Percentiles rank a stretch among this genome's conserved stretches.
Conservation (phyloP, 1,140 invertebrate genomes). For the Heterodera schachtii region DNA sequence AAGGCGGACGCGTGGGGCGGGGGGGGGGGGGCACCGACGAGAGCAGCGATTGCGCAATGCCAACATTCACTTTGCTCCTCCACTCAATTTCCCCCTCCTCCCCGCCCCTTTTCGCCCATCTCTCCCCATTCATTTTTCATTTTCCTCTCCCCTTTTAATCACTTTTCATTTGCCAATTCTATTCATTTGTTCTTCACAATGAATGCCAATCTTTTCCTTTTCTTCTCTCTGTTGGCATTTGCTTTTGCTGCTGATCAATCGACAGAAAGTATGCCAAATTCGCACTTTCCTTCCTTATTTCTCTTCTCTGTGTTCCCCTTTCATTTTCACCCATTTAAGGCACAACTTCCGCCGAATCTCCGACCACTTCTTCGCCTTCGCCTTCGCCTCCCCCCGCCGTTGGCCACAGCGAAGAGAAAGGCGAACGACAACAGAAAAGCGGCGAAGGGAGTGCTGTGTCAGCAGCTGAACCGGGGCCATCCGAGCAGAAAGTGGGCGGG, state of each 20-base stretch:
- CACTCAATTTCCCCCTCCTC: background rate
- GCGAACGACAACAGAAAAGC: background rate
- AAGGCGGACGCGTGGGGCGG: background rate
- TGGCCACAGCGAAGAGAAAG: conserved; percentile 3
- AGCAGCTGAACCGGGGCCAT: background rate
- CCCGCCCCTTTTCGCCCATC: background rate
- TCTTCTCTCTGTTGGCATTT: background rate
- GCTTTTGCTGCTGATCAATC: conserved; percentile 9
- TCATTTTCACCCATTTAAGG: background rate
- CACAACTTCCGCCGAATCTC: background rate
- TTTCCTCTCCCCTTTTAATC: background rate
- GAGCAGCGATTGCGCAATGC: conserved; percentile 17
- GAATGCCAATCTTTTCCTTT: background rate
- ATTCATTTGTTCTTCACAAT: background rate
- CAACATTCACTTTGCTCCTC: background rate
- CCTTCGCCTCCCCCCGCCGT: background rate
- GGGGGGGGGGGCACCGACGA: background rate
- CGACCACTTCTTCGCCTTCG: background rate
- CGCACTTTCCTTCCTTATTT: background rate
- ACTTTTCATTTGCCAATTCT: background rate
- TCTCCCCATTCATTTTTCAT: background rate
- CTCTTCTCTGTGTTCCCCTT: background rate
- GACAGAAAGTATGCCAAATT: background rate
- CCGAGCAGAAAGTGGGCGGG: conserved; percentile 21
- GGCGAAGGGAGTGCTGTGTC: background rate